Percentiles rank a stretch among this genome's conserved stretches.
Evolutionary conservation across 2,888 invertebrate species (phyloP).

Genomic region (Amblyjoppa fuscipennis): DNA sequence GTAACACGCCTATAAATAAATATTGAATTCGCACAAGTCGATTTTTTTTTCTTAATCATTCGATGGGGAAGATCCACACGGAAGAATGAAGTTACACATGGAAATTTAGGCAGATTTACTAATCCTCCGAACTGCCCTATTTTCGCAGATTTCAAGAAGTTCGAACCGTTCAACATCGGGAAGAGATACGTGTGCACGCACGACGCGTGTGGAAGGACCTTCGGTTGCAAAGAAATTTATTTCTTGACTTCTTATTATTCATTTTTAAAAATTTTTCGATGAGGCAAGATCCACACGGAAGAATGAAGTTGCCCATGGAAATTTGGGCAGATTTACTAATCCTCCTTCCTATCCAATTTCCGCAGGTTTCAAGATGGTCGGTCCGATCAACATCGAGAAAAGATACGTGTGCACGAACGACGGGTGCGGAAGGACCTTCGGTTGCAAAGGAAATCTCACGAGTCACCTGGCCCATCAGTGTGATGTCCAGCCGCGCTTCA

Average conservation of each 20-base stretch:
- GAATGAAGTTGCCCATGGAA: not conserved
- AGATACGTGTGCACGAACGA: constrained; percentile 57
- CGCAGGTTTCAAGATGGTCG: constrained; percentile 30
- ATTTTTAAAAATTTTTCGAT: not conserved
- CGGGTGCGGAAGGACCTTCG: constrained; percentile 70
- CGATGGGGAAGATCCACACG: not conserved
- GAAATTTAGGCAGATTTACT: not conserved
- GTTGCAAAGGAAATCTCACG: constrained; percentile 76
- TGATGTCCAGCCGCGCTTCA: constrained; percentile 81
- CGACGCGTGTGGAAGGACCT: constrained; percentile 62
- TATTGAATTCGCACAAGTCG: not conserved
- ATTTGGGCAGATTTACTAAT: not conserved
- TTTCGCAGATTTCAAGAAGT: constrained; percentile 43
- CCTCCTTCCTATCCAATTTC: constrained; percentile 9
- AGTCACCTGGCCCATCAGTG: constrained; percentile 82
- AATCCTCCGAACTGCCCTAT: not conserved
- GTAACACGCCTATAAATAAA: constrained; percentile 39
- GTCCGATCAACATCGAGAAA: not conserved
- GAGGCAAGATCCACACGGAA: not conserved
- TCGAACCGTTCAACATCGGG: not conserved
- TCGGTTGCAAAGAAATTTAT: constrained; percentile 73
- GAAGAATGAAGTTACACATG: not conserved
- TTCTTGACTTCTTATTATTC: no score
- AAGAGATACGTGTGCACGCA: constrained; percentile 50
- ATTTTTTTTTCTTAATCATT: not conserved